Evolutionary conservation across 2,888 invertebrate species (phyloP).

Genomic region (Platycheirus albimanus): DNA sequence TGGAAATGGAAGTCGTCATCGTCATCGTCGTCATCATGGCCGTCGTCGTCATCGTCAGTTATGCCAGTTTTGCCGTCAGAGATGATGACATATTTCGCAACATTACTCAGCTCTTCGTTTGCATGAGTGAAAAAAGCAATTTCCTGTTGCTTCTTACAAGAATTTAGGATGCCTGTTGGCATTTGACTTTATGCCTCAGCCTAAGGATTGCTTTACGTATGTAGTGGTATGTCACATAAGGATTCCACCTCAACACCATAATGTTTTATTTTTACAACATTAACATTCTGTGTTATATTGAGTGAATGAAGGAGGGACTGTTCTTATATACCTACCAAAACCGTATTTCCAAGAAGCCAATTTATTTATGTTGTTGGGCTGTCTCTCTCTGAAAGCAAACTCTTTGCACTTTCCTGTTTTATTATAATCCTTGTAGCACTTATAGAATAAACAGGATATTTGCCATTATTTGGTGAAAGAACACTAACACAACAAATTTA

Average conservation of each 20-base stretch:
- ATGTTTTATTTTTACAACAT: constrained; percentile 16
- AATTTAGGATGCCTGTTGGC: constrained; percentile 7
- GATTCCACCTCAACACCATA: neutral
- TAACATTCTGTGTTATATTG: neutral
- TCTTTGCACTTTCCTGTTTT: constrained; percentile 6
- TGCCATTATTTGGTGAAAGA: neutral
- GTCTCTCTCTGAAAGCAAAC: constrained; percentile 7
- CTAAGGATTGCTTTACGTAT: neutral
- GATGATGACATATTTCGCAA: constrained; percentile 9
- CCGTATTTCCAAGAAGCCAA: neutral
- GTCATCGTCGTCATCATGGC: neutral
- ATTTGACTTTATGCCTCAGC: constrained; percentile 20
- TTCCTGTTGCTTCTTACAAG: constrained; percentile 27
- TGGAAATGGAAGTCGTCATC: constrained; percentile 5
- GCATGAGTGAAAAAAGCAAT: constrained; percentile 36
- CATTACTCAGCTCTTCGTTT: constrained; percentile 22
- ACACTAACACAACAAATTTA: neutral
- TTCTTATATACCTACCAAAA: no score
- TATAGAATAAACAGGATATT: constrained; percentile 32
- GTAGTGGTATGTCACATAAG: neutral
- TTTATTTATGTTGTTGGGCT: constrained; percentile 25
- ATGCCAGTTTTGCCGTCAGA: neutral
- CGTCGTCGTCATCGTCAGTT: constrained; percentile 2
- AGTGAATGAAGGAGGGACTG: no score
- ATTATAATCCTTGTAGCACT: constrained; percentile 23